Conservation (phyloP, 2,797 vertebrate species). For the Cichlasoma orientale region DNA sequence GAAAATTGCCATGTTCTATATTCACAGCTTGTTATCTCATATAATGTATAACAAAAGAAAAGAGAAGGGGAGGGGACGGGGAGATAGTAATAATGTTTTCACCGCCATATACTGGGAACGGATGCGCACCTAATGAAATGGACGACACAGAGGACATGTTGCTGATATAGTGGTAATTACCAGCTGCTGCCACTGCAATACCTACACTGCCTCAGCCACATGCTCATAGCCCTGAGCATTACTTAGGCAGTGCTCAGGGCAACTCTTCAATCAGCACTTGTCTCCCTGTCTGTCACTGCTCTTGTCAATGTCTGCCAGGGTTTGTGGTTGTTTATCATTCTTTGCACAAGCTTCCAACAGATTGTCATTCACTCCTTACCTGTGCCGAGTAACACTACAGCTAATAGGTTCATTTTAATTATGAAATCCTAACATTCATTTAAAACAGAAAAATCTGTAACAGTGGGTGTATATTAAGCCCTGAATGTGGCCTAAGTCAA, state of each 20-base stretch:
- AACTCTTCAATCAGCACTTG: constrained; percentile 21
- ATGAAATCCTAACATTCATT: not conserved
- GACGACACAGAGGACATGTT: constrained; percentile 50
- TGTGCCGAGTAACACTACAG: not conserved
- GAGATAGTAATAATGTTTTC: constrained; percentile 26
- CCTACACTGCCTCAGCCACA: constrained; percentile 47
- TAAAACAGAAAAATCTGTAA: not conserved
- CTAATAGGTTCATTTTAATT: not conserved
- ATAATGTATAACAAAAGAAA: constrained; percentile 30
- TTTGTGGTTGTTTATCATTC: not conserved
- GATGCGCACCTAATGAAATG: constrained; percentile 66
- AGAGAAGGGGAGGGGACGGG: not conserved
- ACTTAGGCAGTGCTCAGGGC: constrained; percentile 49
- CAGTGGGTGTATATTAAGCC: not conserved
- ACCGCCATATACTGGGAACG: constrained; percentile 22
- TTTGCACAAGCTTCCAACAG: not conserved
- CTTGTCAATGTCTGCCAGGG: constrained; percentile 7
- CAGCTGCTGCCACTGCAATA: constrained; percentile 60
- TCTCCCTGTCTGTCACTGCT: constrained; percentile 33
- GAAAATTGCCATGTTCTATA: constrained; percentile 6
- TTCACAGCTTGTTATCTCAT: constrained; percentile 32
- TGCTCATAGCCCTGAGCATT: constrained; percentile 50
- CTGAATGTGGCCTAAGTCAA: constrained; percentile 30
- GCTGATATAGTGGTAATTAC: constrained; percentile 73
- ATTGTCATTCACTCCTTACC: not conserved